Conservation (phyloP, 2,797 vertebrate genomes). For the Anas acuta region DNA sequence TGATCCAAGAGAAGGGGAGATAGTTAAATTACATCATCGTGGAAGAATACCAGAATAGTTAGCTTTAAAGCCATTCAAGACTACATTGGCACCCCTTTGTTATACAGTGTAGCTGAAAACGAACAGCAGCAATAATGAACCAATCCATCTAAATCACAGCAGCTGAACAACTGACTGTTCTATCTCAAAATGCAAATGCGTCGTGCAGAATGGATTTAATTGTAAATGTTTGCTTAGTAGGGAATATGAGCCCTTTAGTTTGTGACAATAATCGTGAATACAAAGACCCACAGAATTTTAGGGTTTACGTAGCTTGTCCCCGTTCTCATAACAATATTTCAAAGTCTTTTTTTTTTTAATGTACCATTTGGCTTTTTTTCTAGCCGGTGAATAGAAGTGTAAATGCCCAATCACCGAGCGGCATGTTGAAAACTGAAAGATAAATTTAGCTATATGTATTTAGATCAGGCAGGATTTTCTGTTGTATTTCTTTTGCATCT, state of each 20-base stretch:
- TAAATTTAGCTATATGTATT: constrained; percentile 52
- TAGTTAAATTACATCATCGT: constrained; percentile 64
- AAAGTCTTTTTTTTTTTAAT: constrained; percentile 21
- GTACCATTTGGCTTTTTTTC: constrained; percentile 42
- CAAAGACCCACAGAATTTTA: constrained; percentile 62
- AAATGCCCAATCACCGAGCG: constrained; percentile 7
- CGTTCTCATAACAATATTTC: constrained; percentile 63
- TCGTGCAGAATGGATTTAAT: constrained; percentile 70
- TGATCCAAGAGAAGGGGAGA: neutral
- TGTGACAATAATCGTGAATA: constrained; percentile 52
- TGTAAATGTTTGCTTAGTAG: constrained; percentile 73
- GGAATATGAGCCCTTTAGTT: constrained; percentile 72
- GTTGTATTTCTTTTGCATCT: constrained; percentile 45
- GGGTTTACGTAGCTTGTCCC: constrained; percentile 61
- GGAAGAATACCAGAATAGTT: constrained; percentile 64
- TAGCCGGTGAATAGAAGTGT: constrained; percentile 47
- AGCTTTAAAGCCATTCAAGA: constrained; percentile 68
- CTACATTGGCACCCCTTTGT: constrained; percentile 68
- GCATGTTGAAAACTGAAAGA: constrained; percentile 24
- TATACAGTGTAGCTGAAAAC: constrained; percentile 70
- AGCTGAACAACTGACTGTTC: constrained; percentile 74
- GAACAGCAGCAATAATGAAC: constrained; percentile 73
- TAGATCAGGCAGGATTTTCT: constrained; percentile 52
- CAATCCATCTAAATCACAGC: constrained; percentile 75
- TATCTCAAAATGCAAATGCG: constrained; percentile 73